Evolutionary conservation across 92 coral and sea anemone species (phyloP).

Genomic region (Palythoa caribaeorum): DNA sequence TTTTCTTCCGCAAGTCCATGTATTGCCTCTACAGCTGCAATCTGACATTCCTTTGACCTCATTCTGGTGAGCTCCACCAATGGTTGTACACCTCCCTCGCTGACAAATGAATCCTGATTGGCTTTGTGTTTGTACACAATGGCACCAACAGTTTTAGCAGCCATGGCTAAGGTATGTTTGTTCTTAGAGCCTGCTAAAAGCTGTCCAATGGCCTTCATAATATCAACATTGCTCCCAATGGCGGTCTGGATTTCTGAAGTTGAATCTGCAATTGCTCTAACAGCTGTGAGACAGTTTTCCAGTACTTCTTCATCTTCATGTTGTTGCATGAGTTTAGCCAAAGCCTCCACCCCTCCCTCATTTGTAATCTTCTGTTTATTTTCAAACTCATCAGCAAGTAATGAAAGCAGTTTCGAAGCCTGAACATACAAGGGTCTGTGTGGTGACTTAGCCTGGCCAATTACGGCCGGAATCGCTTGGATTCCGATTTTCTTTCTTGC

Average conservation of each 20-base stretch:
- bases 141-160: constrained; percentile 83
- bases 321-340: constrained; percentile 73
- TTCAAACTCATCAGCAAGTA: constrained; percentile 68
- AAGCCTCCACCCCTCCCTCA: constrained; percentile 86
- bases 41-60: constrained; percentile 87
- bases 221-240: constrained; percentile 78
- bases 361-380: constrained; percentile 78
- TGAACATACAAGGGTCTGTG: constrained; percentile 76
- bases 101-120: constrained; percentile 93
- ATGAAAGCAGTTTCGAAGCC: constrained; percentile 81
- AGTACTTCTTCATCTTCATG: constrained; percentile 83
- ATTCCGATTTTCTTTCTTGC: constrained; percentile 70
- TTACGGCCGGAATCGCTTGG: constrained; percentile 72
- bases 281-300: constrained; percentile 76
- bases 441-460: constrained; percentile 68
- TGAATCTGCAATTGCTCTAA: constrained; percentile 77
- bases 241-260: constrained; percentile 80
- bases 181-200: constrained; percentile 80
- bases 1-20: constrained; percentile 84
- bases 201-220: constrained; percentile 79
- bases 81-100: constrained; percentile 89
- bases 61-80: constrained; percentile 78
- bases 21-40: constrained; percentile 92
- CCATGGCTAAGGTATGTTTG: constrained; percentile 88
- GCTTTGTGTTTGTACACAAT: constrained; percentile 79